Base-by-base conservation (phyloP, 2,113 vertebrate genomes). In the Prionailurus bengalensis region DNA sequence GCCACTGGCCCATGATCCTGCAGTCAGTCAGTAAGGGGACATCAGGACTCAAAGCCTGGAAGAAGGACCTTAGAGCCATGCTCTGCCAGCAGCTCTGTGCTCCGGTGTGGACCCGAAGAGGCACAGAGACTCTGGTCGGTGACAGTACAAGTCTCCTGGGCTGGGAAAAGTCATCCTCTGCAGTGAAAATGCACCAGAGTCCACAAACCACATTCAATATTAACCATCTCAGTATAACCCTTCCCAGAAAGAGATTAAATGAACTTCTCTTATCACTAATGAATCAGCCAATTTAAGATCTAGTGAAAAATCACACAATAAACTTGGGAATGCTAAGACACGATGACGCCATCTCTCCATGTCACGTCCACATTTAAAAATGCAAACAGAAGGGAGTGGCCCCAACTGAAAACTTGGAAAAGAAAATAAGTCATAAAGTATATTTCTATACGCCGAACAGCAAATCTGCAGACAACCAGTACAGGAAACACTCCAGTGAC, bases 1-100 rank as follows among this genome's bases (percentile, higher is more conserved):
- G 2, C 14, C 48, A 45, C 13, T 31, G 36, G 61, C 36, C 42
- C 36, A 1, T 0, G 4, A 27, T 61, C 4, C 4, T 12, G 31
- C 36, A 48, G 81, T 29, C 31, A 70, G 33, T n/a, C 66, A 11
- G 58, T 23, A 42, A 76, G 91, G 21, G 58, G 58, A 65, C 16
- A 27, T 23, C 27, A 39, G 45, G 71, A 65, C 65, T 53, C n/a
- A 39, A 55, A 27, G 45, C 29, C 29, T 5, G 19, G n/a, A 61
- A 42, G 13, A 15, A 74, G 58, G 19, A 65, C 71, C 71, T 78
- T 23, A 42, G 13, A 53, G 73, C 83, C 48, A 42, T 31, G 27
- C 55, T 74, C n/a, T n/a, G 45, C 31, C 23, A 5, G 53, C 21
- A 74, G 31, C 16, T 36, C 80, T 14, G 29, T 73, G 39, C 13